Percentiles rank a stretch among this genome's conserved stretches.
phyloP scores from a whole-genome alignment of 2,797 vertebrate species.

The Zalophus californianus region DNA sequence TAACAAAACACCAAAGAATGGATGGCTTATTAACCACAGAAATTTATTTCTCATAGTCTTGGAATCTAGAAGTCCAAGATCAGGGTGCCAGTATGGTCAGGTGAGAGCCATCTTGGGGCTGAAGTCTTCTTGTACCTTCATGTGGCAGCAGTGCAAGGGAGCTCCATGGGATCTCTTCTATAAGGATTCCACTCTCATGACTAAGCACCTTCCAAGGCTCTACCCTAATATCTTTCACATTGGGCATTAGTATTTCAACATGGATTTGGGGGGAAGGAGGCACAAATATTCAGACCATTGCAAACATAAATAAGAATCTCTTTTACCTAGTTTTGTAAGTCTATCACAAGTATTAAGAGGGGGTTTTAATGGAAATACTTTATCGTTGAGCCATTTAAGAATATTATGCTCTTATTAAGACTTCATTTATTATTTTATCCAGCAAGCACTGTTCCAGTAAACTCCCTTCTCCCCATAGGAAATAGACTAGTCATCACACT shows the following conservation, averaged over 20 bases:
- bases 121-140: background rate
- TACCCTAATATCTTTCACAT: background rate
- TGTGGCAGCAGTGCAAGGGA: background rate
- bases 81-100: background rate
- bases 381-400: background rate
- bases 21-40: background rate
- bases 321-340: background rate
- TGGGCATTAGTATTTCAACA: background rate
- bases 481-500: background rate
- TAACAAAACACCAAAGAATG: background rate
- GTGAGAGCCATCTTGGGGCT: background rate
- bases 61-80: background rate
- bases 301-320: background rate
- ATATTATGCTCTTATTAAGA: background rate
- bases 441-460: slow-evolving; percentile 9
- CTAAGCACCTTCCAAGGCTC: background rate
- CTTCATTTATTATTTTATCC: slow-evolving; percentile 24
- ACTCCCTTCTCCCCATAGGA: background rate
- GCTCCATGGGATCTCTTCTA: background rate
- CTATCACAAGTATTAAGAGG: background rate
- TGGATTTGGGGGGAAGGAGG: background rate
- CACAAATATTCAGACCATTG: background rate
- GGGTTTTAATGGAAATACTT: background rate
- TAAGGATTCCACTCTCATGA: background rate
- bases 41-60: background rate